Conservation (phyloP, 2,888 invertebrate genomes). For the Drosophila borborema region DNA sequence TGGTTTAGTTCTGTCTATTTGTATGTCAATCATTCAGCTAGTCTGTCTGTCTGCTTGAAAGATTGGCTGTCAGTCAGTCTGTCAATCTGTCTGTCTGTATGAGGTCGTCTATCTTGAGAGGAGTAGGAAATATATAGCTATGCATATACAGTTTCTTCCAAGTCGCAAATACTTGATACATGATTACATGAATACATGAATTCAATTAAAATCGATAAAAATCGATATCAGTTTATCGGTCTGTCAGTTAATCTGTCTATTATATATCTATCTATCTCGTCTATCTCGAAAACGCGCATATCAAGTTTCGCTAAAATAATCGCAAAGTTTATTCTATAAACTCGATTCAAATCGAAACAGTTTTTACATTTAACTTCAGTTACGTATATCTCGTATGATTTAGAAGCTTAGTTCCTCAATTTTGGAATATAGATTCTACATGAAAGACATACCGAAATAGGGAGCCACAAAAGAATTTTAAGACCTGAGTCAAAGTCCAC, state of each 20-base stretch:
- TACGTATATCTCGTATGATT: background rate
- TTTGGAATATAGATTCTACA: background rate
- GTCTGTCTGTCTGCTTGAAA: too few relatives aligned
- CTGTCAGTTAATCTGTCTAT: too few relatives aligned
- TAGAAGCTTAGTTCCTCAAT: fast-evolving
- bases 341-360: background rate
- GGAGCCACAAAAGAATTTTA: background rate
- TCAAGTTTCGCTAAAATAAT: background rate
- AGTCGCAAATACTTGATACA: background rate
- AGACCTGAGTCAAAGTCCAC: background rate
- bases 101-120: background rate
- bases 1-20: too few relatives aligned
- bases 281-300: too few relatives aligned
- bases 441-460: too few relatives aligned
- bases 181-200: too few relatives aligned
- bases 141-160: background rate
- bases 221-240: too few relatives aligned
- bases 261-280: too few relatives aligned
- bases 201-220: background rate
- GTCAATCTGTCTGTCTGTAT: background rate
- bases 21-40: too few relatives aligned
- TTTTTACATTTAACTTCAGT: background rate
- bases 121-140: background rate
- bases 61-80: background rate
- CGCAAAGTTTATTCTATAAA: too few relatives aligned